Evolutionary conservation across 2,888 invertebrate genomes (phyloP).

Genomic region (Cantharis lateralis): DNA sequence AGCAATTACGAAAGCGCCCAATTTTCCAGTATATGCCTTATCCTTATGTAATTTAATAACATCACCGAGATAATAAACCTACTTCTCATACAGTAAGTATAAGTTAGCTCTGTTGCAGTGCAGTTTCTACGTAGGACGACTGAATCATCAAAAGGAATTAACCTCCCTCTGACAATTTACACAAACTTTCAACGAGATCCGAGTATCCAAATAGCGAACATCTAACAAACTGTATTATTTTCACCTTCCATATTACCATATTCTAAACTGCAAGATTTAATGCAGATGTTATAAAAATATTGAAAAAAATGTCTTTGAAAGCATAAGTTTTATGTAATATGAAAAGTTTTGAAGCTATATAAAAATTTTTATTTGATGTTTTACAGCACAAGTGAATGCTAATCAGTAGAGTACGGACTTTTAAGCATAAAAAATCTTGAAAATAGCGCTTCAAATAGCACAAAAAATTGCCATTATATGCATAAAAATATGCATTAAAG

Average conservation of each 20-base stretch:
- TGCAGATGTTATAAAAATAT: background rate
- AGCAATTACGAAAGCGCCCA: conserved; percentile 21
- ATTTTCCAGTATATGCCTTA: conserved; percentile 23
- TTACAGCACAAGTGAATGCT: background rate
- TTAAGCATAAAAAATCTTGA: too few relatives aligned
- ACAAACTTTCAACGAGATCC: conserved; percentile 13
- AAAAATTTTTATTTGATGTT: background rate
- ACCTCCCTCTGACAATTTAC: conserved; percentile 18
- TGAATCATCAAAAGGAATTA: conserved; percentile 12
- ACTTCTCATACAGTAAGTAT: conserved; percentile 16
- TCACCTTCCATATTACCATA: background rate
- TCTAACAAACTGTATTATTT: background rate
- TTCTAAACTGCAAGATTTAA: background rate
- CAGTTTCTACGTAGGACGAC: conserved; percentile 13
- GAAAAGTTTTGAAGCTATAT: background rate
- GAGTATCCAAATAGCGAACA: background rate
- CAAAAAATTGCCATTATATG: too few relatives aligned
- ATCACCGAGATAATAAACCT: conserved; percentile 15
- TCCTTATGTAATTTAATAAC: conserved; percentile 24
- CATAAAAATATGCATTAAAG: too few relatives aligned
- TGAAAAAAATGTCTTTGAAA: background rate
- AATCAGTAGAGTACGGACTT: too few relatives aligned
- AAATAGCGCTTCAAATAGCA: too few relatives aligned
- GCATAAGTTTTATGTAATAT: background rate
- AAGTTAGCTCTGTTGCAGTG: conserved; percentile 5